Conservation (phyloP, 2,888 invertebrate species). For the Trachelus stipa region DNA sequence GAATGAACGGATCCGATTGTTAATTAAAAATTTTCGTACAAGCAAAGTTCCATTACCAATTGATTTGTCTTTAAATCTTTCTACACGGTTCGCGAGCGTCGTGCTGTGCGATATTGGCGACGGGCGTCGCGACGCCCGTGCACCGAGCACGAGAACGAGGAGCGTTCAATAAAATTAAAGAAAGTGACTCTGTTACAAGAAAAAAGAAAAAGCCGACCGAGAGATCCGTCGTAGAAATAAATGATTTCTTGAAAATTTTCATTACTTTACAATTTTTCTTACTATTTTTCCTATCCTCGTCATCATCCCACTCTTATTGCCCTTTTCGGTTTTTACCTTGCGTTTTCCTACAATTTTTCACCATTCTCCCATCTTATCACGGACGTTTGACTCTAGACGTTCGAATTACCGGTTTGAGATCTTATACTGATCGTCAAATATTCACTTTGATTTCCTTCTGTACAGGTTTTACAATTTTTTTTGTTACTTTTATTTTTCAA, state of each 20-base stretch:
- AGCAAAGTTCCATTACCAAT: background rate
- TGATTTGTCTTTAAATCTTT: background rate
- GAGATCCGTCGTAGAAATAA: background rate
- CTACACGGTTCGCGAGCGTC: background rate
- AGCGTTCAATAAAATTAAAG: background rate
- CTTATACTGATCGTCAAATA: background rate
- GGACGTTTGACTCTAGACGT: background rate
- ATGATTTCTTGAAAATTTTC: background rate
- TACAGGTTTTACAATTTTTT: background rate
- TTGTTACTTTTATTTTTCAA: background rate
- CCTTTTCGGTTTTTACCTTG: background rate
- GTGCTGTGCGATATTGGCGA: background rate
- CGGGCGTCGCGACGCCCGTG: background rate
- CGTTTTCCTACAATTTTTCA: background rate
- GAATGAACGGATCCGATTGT: background rate
- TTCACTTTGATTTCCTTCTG: background rate
- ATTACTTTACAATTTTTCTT: background rate
- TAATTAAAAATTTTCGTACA: background rate
- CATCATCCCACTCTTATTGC: background rate
- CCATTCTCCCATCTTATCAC: background rate
- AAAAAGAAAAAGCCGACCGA: background rate
- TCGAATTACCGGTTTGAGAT: background rate
- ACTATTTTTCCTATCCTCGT: background rate
- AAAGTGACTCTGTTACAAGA: background rate
- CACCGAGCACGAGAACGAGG: background rate